Evolutionary conservation across 2,113 vertebrate genomes (phyloP).

Genomic region (Labrus mixtus): DNA sequence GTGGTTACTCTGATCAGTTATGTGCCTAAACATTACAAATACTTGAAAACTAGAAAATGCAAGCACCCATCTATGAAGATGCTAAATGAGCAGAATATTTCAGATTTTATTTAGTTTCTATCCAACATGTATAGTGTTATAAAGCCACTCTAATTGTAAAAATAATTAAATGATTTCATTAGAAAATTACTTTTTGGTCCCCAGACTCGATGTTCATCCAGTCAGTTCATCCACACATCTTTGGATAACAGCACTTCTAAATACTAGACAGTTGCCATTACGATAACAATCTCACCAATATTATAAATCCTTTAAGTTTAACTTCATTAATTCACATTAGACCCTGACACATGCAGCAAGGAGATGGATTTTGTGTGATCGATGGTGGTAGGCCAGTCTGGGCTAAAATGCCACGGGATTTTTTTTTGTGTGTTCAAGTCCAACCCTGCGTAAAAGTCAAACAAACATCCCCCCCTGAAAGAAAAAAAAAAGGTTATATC

Average conservation of each 20-base stretch:
- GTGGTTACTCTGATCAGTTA: no score
- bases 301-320: neutral
- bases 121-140: no score
- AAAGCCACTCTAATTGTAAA: no score
- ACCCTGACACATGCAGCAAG: neutral
- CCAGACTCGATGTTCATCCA: no score
- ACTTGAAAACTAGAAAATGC: no score
- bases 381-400: neutral
- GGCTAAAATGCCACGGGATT: neutral
- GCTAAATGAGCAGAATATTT: no score
- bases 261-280: neutral
- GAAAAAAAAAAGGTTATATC: conserved; percentile 26
- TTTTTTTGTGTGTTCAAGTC: neutral
- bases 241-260: neutral
- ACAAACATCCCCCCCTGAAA: neutral
- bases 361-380: neutral
- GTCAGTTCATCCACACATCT: no score
- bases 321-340: neutral
- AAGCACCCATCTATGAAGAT: no score
- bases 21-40: no score
- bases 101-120: no score
- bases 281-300: neutral
- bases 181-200: no score
- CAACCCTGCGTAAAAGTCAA: neutral
- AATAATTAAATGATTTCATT: no score